These are phyloP conservation scores for Lasioglossum figueresi DNA, from an alignment of 2,888 invertebrate genomes.

Conservation along the genomic window DNA sequence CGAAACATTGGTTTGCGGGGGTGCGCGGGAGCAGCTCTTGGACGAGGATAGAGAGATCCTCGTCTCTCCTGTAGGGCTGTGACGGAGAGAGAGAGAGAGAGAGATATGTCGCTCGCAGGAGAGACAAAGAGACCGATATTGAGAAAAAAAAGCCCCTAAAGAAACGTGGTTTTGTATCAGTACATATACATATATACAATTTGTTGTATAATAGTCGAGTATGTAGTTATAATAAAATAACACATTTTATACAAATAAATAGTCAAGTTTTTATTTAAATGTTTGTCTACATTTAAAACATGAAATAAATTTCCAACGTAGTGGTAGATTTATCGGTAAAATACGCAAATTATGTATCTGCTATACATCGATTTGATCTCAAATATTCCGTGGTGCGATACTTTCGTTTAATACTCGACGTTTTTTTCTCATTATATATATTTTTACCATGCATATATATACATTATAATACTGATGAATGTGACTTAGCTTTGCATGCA, in stretches of 20 bases:
- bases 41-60: too few relatives aligned
- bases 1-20: too few relatives aligned
- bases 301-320: neutral
- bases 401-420: neutral
- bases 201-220: too few relatives aligned
- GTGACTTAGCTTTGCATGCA: neutral
- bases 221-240: neutral
- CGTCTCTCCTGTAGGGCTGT: too few relatives aligned
- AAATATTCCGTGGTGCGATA: neutral
- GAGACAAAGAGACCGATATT: too few relatives aligned
- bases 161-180: too few relatives aligned
- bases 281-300: constrained; percentile 1
- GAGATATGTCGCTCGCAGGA: too few relatives aligned
- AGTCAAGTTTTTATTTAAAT: constrained; percentile 18
- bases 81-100: too few relatives aligned
- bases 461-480: constrained; percentile 10
- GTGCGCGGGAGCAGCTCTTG: too few relatives aligned
- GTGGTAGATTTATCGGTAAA: neutral
- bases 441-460: neutral
- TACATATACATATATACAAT: too few relatives aligned
- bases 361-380: constrained; percentile 1
- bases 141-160: too few relatives aligned
- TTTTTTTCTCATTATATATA: neutral
- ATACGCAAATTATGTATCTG: neutral
- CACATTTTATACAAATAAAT: neutral